These are phyloP conservation scores for Tenebrosternarchus preto DNA, from an alignment of 2,113 vertebrate species.

Conservation along the genomic window DNA sequence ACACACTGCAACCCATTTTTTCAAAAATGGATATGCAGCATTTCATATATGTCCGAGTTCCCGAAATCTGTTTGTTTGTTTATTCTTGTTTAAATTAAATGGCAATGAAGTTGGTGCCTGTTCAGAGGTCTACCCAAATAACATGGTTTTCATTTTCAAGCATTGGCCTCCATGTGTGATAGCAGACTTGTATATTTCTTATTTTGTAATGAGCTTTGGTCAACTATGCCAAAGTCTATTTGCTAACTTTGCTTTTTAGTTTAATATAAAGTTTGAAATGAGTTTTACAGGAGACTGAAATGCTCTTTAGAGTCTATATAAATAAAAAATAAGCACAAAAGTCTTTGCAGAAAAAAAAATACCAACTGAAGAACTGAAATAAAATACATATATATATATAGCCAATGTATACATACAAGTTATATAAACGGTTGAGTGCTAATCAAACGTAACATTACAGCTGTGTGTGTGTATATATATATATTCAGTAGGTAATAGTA, in stretches of 20 bases:
- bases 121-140: no score
- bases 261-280: not conserved
- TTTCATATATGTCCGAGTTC: not conserved
- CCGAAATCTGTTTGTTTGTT: no score
- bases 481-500: constrained; percentile 19
- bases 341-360: not conserved
- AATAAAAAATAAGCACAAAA: not conserved
- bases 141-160: no score
- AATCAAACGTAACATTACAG: not conserved
- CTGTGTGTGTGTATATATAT: not conserved
- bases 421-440: not conserved
- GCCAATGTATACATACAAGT: constrained; percentile 12
- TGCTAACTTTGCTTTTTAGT: not conserved
- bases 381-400: not conserved
- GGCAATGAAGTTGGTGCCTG: no score
- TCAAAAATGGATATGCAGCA: not conserved
- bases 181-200: no score
- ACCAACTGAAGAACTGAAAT: not conserved
- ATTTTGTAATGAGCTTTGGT: no score
- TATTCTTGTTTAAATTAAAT: no score
- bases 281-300: not conserved
- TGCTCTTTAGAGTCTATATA: not conserved
- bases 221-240: no score
- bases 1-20: not conserved
- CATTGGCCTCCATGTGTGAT: no score